Evolutionary conservation across 1,140 invertebrate genomes (phyloP).

Genomic region (Drosophila mauritiana): DNA sequence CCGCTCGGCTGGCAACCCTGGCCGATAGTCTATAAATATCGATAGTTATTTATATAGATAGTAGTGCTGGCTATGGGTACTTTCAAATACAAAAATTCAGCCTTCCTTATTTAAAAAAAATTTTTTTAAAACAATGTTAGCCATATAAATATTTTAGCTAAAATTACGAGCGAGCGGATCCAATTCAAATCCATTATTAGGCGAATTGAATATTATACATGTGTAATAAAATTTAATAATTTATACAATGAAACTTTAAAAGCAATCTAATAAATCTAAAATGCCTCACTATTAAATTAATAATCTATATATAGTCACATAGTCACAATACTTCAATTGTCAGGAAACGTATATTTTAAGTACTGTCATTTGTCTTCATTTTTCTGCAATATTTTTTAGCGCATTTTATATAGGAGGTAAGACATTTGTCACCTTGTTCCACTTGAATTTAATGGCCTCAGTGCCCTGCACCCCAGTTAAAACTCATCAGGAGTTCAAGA

Average conservation of each 20-base stretch:
- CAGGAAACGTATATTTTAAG: not conserved
- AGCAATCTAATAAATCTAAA: too few species aligned
- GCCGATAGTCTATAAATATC: not conserved
- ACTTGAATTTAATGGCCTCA: not conserved
- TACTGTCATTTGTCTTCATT: not conserved
- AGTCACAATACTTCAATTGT: too few species aligned
- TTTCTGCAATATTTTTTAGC: not conserved
- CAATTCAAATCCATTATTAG: too few species aligned
- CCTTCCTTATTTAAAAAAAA: too few species aligned
- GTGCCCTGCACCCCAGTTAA: not conserved
- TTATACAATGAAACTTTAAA: too few species aligned
- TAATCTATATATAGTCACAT: too few species aligned
- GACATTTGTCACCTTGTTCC: not conserved
- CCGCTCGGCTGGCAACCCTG: not conserved
- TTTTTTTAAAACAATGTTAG: too few species aligned
- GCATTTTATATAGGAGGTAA: not conserved
- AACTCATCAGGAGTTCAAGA: not conserved
- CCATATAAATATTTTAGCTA: too few species aligned
- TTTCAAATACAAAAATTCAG: not conserved
- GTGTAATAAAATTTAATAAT: too few species aligned
- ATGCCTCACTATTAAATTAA: too few species aligned
- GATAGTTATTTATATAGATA: not conserved
- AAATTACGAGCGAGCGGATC: too few species aligned
- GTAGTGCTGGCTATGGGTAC: not conserved
- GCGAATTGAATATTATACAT: too few species aligned